A percentile compares a stretch with the other conserved stretches of the same genome.
These are phyloP conservation scores for Drosophila sechellia DNA, from an alignment of 1,140 invertebrate genomes.

Conservation along the genomic window DNA sequence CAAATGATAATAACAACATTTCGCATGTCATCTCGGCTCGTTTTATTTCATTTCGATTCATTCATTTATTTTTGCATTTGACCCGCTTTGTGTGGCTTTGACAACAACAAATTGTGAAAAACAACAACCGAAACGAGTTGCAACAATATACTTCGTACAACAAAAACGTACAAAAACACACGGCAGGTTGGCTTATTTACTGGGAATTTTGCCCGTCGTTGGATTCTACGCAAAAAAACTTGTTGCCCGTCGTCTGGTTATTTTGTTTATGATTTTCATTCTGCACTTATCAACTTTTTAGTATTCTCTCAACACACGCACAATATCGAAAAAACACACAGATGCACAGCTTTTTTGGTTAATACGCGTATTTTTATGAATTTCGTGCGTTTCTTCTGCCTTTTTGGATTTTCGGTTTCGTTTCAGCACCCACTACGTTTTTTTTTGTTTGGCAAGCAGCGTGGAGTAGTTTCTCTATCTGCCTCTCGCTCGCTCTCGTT, in stretches of 20 bases:
- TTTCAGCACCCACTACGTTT: slow-evolving; percentile 68
- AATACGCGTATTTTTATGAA: slow-evolving; percentile 57
- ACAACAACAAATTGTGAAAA: slow-evolving; percentile 22
- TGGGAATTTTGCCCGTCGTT: slow-evolving; percentile 64
- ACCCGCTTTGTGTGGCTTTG: slow-evolving; percentile 71
- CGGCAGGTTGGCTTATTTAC: slow-evolving; percentile 48
- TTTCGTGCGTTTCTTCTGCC: slow-evolving; percentile 53
- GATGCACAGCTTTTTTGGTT: slow-evolving; percentile 30
- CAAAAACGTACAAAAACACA: slow-evolving; percentile 26
- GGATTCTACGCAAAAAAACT: slow-evolving; percentile 74
- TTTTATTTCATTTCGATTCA: slow-evolving; percentile 56
- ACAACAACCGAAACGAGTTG: slow-evolving; percentile 57
- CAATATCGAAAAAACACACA: slow-evolving; percentile 8
- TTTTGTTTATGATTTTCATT: slow-evolving; percentile 67
- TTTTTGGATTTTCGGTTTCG: slow-evolving; percentile 45
- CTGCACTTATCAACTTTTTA: slow-evolving; percentile 60
- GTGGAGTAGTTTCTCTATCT: slow-evolving; percentile 35
- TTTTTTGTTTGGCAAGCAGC: slow-evolving; percentile 41
- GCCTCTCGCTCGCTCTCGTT: slow-evolving; percentile 40
- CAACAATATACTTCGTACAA: slow-evolving; percentile 29
- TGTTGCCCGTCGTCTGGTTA: slow-evolving; percentile 59
- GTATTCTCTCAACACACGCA: slow-evolving; percentile 43
- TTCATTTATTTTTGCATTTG: slow-evolving; percentile 74
- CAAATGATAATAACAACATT: slow-evolving; percentile 43
- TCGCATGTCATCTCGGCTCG: slow-evolving; percentile 47